Evolutionary conservation across 2,113 vertebrate species (phyloP).

Genomic region (Eclectus roratus): DNA sequence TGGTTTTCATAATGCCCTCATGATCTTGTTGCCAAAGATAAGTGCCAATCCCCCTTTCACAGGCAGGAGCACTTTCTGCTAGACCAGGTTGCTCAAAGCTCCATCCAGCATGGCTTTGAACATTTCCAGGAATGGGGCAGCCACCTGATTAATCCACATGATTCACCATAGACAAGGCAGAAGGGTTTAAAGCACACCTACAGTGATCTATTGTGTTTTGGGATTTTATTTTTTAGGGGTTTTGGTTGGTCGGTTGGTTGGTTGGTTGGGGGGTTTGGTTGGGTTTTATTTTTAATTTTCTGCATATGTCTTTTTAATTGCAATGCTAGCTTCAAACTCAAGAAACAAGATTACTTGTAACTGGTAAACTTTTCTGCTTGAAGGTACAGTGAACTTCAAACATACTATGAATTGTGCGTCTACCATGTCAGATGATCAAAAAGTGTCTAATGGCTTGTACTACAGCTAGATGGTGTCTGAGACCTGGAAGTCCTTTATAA

Average conservation of each 20-base stretch:
- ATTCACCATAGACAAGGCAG: background rate
- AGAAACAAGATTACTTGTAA: background rate
- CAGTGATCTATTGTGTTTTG: background rate
- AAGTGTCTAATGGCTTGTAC: background rate
- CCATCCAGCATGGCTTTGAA: background rate
- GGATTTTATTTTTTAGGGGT: background rate
- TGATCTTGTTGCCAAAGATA: background rate
- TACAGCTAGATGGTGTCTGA: background rate
- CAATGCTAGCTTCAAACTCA: background rate
- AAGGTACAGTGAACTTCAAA: background rate
- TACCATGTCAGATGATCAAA: background rate
- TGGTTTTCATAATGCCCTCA: background rate
- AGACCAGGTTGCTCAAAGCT: background rate
- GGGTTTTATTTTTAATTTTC: background rate
- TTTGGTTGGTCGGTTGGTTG: background rate
- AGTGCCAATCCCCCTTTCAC: background rate
- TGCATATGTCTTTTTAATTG: background rate
- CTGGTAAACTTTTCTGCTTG: background rate
- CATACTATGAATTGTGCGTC: background rate
- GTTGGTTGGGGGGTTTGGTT: no score
- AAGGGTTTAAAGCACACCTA: background rate
- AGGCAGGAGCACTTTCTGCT: background rate
- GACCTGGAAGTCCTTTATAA: background rate
- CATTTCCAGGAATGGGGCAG: background rate
- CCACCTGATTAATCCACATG: background rate